Percentiles rank a stretch among this genome's conserved stretches.
phyloP scores from a whole-genome alignment of 2,888 invertebrate species.

The Eupithecia vulgata region DNA sequence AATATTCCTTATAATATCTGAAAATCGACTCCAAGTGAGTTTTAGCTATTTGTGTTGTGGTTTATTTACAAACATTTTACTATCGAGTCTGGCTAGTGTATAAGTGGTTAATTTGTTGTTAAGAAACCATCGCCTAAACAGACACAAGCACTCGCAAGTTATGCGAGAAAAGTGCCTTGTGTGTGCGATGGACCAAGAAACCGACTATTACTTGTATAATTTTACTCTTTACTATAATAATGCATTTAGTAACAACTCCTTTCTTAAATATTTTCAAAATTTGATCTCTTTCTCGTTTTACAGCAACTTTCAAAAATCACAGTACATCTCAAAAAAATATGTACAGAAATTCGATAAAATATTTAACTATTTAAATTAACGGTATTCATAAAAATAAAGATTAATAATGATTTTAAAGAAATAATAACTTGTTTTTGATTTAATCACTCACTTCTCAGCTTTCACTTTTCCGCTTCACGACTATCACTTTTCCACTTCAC shows the following conservation, averaged over 20 bases:
- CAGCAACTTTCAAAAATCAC: not conserved
- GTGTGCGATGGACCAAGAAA: no score
- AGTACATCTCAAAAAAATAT: not conserved
- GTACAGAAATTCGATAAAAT: not conserved
- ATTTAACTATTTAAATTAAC: not conserved
- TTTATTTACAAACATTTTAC: no score
- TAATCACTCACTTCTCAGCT: not conserved
- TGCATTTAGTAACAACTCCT: not conserved
- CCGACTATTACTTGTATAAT: no score
- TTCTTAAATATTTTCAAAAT: not conserved
- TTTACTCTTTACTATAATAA: not conserved
- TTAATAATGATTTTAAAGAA: not conserved
- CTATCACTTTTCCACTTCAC: not conserved
- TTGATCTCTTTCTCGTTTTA: not conserved
- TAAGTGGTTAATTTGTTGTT: not conserved
- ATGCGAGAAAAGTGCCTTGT: no score
- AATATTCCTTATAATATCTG: no score
- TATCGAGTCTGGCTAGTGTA: no score
- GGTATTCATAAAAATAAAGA: not conserved
- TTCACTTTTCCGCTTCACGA: slow-evolving; percentile 2
- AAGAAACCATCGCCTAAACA: no score
- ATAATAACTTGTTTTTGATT: not conserved
- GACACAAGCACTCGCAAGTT: no score
- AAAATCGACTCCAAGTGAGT: no score
- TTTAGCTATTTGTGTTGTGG: no score